A percentile compares a stretch with the other conserved stretches of the same genome.
Conservation (phyloP, 2,888 invertebrate genomes). For the Adela reaumurella region DNA sequence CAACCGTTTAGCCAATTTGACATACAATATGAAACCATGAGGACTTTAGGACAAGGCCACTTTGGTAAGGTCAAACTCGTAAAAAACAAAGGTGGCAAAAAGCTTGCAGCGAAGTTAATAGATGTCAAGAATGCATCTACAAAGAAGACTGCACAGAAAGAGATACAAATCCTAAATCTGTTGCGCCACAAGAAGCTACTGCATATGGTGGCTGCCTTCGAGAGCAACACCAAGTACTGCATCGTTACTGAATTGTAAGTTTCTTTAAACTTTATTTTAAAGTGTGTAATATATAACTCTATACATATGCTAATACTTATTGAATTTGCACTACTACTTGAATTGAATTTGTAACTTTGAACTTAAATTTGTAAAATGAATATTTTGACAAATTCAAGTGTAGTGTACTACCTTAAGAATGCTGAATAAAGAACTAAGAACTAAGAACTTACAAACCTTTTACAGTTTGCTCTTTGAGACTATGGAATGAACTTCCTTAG, state of each 20-base stretch:
- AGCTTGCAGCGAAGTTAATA: conserved; percentile 81
- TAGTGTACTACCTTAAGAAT: too few species aligned
- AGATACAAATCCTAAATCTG: conserved; percentile 82
- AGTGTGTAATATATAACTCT: too few species aligned
- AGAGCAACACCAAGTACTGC: conserved; percentile 52
- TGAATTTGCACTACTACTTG: too few species aligned
- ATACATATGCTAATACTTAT: too few species aligned
- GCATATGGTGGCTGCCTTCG: conserved; percentile 28
- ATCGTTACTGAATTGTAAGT: conserved; percentile 89
- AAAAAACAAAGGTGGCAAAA: conserved; percentile 58
- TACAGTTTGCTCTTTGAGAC: too few species aligned
- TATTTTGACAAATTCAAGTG: too few species aligned
- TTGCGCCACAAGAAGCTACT: conserved; percentile 79
- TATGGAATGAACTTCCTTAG: too few species aligned
- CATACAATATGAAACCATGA: conserved; percentile 50
- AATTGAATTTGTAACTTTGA: too few species aligned
- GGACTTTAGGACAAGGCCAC: conserved; percentile 73
- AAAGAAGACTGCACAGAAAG: conserved; percentile 72
- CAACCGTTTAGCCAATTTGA: conserved; percentile 3
- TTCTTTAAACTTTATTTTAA: too few species aligned
- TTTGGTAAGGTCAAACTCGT: conserved; percentile 70
- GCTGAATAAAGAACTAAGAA: too few species aligned
- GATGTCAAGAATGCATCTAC: conserved; percentile 69
- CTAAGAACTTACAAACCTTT: too few species aligned
- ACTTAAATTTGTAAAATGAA: too few species aligned